Evolutionary conservation across 2,888 invertebrate species (phyloP).

Genomic region (Amblyteles armatorius): DNA sequence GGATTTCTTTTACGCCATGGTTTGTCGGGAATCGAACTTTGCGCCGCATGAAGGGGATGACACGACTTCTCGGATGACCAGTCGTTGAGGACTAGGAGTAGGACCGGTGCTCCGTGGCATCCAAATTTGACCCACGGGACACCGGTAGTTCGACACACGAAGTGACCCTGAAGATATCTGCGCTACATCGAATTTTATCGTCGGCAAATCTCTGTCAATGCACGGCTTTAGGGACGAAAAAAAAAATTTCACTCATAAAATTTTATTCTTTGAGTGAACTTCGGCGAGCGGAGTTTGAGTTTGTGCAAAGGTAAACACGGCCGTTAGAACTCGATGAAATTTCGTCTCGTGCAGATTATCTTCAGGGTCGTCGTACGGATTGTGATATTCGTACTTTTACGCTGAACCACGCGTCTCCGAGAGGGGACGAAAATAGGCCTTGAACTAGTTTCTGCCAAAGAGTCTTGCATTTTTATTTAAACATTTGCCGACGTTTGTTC

Average conservation of each 20-base stretch:
- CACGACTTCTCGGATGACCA: not conserved
- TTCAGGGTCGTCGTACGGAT: not conserved
- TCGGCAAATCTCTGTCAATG: no score
- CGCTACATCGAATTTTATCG: no score
- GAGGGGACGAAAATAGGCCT: not conserved
- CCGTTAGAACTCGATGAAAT: no score
- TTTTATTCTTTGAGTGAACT: no score
- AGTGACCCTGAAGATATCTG: not conserved
- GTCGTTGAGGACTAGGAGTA: not conserved
- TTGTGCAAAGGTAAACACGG: no score
- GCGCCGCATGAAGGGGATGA: not conserved
- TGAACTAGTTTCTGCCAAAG: not conserved
- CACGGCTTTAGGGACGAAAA: no score
- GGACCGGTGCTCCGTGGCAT: not conserved
- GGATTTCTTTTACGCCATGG: not conserved
- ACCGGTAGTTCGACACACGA: not conserved
- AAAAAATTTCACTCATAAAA: no score
- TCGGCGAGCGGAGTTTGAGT: no score
- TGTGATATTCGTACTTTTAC: not conserved
- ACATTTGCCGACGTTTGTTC: not conserved
- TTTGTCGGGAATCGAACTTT: constrained; percentile 4
- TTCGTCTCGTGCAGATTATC: no score
- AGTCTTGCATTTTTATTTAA: not conserved
- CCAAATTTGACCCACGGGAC: not conserved
- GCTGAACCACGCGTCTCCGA: not conserved